Base-by-base conservation (phyloP, 2,888 invertebrate genomes). In the Leucozona laternaria region DNA sequence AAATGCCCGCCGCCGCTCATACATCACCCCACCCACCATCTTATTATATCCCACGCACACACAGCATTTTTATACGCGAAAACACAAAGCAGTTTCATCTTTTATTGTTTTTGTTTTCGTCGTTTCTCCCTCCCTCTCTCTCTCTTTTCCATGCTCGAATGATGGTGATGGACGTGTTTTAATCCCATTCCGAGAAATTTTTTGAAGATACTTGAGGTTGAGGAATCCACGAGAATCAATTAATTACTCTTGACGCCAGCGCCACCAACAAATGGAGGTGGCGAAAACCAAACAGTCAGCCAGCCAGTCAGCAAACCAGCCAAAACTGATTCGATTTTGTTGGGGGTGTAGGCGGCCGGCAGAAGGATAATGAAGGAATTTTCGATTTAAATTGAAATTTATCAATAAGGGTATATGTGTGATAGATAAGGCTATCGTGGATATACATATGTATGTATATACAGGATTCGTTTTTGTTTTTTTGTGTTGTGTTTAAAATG, bases 161-260 rank as follows among this genome's bases (percentile, higher is more conserved):
- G 3, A 25, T 37, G 76, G 58, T 79, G 85, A 78, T 75, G 82
- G 82, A 86, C 86, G 86, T 86, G 86, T 86, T 78, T 81, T 86
- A 86, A 86, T 86, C 86, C 86, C 82, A 86, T 86, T 86, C 78
- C 70, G 78, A 64, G 73, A 58, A 82, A 78, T 28, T 82, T 75
- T 86, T 79, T 64, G 45, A 72, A 82, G 82, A 86, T 82, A 82
- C 86, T 86, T 71, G 68, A 86, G 86, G 75, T 86, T 75, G 68
- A 86, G 86, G 71, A 86, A 75, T 86, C 82, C 82, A 86, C 82
- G 86, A 82, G 86, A 86, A 86, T 86, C 86, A 86, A 86, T 86
- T 86, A 86, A 82, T 86, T 86, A 82, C 78, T 82, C 86, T 79
- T 82, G 82, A 86, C 73, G 86, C 86, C 84, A 66, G 55, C 55